Conservation (phyloP, 2,888 invertebrate species). For the Amphiduros pacificus region DNA sequence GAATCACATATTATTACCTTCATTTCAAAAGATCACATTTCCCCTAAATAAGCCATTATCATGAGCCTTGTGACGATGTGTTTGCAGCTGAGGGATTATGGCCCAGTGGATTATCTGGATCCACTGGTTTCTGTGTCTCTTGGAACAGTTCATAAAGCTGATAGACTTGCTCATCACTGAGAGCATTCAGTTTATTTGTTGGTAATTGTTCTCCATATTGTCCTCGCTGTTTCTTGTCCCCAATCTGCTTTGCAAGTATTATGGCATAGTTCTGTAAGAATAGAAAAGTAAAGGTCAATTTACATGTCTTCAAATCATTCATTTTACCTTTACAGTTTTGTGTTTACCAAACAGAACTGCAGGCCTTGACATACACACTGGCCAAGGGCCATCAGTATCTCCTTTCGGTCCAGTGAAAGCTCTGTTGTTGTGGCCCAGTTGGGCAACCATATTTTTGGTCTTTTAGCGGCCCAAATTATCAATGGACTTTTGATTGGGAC, state of each 20-base stretch:
- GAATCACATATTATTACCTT: too few relatives aligned
- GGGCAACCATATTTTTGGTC: too few relatives aligned
- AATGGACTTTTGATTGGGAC: too few relatives aligned
- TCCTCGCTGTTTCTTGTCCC: not conserved
- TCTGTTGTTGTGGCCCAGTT: too few relatives aligned
- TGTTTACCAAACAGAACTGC: not conserved
- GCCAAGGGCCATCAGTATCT: too few relatives aligned
- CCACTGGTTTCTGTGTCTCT: conserved; percentile 19
- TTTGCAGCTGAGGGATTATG: too few relatives aligned
- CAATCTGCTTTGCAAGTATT: conserved; percentile 26
- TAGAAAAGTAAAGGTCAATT: conserved; percentile 1
- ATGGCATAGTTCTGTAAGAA: conserved; percentile 29
- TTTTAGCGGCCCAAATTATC: too few relatives aligned
- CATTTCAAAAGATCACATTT: too few relatives aligned
- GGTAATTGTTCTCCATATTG: conserved; percentile 18
- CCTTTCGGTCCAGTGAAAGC: too few relatives aligned
- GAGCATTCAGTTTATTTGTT: conserved; percentile 13
- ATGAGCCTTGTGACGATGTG: too few relatives aligned
- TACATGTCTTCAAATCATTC: too few relatives aligned
- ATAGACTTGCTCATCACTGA: conserved; percentile 24
- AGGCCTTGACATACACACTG: not conserved
- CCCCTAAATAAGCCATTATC: too few relatives aligned
- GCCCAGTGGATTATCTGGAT: conserved; percentile 9
- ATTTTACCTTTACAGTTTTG: not conserved
- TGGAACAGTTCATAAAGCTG: conserved; percentile 29